Base-by-base conservation (phyloP, 37 sponge, comb jelly and placozoan species). In the Beroe forskalii region DNA sequence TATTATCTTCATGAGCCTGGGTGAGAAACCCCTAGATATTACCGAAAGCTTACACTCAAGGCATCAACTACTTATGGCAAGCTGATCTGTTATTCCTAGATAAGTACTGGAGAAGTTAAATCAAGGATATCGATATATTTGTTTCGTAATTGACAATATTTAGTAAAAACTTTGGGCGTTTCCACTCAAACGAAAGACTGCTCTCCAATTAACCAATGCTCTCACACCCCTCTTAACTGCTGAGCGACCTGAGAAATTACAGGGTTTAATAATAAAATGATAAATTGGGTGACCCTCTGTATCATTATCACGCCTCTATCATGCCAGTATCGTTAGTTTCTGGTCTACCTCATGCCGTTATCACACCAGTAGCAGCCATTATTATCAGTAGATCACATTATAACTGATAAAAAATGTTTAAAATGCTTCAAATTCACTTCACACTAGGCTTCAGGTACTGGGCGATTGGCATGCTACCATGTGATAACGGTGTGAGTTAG, bases 141-240 rank as follows among this genome's bases (percentile, higher is more conserved):
- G 72, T 17, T 69, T 69, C 32, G 72, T 80, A 19, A 80, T 80
- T 80, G 60, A 80, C 40, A 80, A n/a, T 42, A 17, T 80, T 4
- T 23, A 0, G n/a, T 42, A 80, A 37, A 80, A 80, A 38, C 31
- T 80, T 4, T 80, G 86, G 72, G 72, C 38, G 35, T 36, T 35
- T 20, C 72, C 72, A 32, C 39, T 69, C 4, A 69, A 69, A 33
- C 72, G 39, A 32, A 69, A 69, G 17, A 69, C 72, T 2, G 72
- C 33, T 31, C 72, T 69, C 1, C 37, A 69, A 69, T 6, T 69
- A 2, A 69, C 72, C 32, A 69, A 69, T 32, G 72, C 72, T 32
- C 38, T 69, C 3, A 69, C 72, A 69, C 72, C 72, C 19, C 38
- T 69, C 1, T 33, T 69, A 1, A 69, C 72, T 35, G 35, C 72